phyloP scores from a whole-genome alignment of 2,113 vertebrate genomes.

The Meles meles region DNA sequence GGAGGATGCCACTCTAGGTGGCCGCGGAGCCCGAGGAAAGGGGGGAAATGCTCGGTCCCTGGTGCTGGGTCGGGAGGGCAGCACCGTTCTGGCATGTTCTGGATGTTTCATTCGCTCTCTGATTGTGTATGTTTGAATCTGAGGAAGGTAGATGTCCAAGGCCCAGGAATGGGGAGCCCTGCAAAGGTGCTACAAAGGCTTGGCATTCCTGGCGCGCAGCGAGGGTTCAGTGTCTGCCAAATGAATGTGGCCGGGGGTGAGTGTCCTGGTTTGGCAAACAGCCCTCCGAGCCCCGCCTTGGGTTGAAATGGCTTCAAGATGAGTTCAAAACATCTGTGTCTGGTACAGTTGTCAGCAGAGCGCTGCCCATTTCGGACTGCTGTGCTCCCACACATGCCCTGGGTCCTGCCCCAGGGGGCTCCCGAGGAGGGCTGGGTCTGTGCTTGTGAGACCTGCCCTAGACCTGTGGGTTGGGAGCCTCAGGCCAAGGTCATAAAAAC shows the following conservation, averaged over 20 bases:
- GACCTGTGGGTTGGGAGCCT: neutral
- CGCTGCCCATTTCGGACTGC: neutral
- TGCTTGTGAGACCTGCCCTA: neutral
- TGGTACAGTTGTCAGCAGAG: neutral
- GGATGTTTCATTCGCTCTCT: neutral
- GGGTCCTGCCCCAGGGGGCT: neutral
- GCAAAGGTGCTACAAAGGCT: rapidly evolving
- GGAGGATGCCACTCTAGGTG: neutral
- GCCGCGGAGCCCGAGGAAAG: neutral
- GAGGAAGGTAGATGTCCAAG: neutral
- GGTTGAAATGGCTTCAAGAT: neutral
- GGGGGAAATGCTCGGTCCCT: neutral
- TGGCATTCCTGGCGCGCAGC: rapidly evolving
- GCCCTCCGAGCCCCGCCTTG: neutral
- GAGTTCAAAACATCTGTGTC: constrained; percentile 1
- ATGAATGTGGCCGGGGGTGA: neutral
- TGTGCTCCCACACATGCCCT: rapidly evolving
- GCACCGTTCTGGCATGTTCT: neutral
- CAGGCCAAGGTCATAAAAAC: neutral
- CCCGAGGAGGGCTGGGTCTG: neutral
- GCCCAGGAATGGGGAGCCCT: neutral
- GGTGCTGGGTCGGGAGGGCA: neutral
- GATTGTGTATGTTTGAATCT: neutral
- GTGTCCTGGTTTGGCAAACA: neutral
- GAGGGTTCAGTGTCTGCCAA: neutral